Percentiles rank a stretch among this genome's conserved stretches.
Evolutionary conservation across 2,797 vertebrate genomes (phyloP).

Genomic region (Enteromius trimaculatus): DNA sequence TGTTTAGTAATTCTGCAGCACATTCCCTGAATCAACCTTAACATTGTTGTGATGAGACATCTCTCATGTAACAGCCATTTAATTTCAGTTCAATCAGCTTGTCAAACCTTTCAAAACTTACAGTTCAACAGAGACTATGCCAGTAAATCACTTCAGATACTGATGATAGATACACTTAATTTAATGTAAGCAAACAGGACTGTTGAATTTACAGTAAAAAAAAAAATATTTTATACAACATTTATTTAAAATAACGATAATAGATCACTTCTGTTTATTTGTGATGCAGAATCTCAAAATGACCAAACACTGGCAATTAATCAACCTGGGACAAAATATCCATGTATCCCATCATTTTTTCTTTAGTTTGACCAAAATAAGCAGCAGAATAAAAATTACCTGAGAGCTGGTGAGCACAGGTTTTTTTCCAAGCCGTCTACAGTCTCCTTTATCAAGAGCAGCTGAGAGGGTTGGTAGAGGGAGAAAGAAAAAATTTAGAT

Average conservation of each 20-base stretch:
- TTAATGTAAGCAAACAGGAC: neutral
- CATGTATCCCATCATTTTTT: neutral
- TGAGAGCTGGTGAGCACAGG: constrained; percentile 91
- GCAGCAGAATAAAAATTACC: constrained; percentile 74
- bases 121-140: neutral
- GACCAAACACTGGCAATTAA: neutral
- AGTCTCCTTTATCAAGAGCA: constrained; percentile 94
- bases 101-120: constrained; percentile 9
- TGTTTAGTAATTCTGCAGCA: neutral
- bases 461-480: constrained; percentile 71
- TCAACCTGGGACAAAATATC: neutral
- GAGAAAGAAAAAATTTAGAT: constrained; percentile 28
- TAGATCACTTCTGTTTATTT: neutral
- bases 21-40: neutral
- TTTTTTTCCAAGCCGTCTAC: constrained; percentile 89
- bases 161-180: neutral
- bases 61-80: constrained; percentile 5
- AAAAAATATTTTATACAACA: neutral
- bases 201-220: neutral
- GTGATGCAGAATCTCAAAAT: constrained; percentile 1
- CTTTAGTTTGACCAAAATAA: neutral
- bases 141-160: neutral
- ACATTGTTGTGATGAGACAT: neutral
- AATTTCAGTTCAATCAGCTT: neutral
- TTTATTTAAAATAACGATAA: neutral